phyloP scores from a whole-genome alignment of 2,113 vertebrate species.

The Maccullochella peelii region DNA sequence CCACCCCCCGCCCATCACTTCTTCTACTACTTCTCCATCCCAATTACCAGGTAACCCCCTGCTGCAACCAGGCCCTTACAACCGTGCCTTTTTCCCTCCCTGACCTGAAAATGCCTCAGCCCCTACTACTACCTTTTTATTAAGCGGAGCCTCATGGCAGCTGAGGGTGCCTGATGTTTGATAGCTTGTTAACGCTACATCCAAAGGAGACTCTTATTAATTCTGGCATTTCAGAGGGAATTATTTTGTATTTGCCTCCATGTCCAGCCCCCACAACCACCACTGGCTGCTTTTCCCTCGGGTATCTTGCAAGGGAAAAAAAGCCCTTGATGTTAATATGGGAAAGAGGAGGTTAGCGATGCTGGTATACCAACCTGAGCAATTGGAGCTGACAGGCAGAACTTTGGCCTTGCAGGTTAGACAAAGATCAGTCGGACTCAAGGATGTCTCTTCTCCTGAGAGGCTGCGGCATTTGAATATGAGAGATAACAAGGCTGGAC shows the following conservation, averaged over 20 bases:
- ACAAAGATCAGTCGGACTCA: slow-evolving; percentile 54
- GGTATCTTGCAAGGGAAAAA: slow-evolving; percentile 5
- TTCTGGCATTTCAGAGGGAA: slow-evolving; percentile 70
- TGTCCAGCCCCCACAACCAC: slow-evolving; percentile 28
- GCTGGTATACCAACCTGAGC: slow-evolving; percentile 26
- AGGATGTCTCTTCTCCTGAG: slow-evolving; percentile 50
- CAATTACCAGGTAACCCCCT: slow-evolving; percentile 70
- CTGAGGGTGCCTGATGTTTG: slow-evolving; percentile 55
- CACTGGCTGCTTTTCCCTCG: slow-evolving; percentile 15
- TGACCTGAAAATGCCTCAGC: slow-evolving; percentile 58
- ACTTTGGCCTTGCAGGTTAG: slow-evolving; percentile 39
- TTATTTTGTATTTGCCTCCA: slow-evolving; percentile 67
- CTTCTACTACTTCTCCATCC: slow-evolving; percentile 62
- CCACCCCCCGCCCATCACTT: slow-evolving; percentile 25
- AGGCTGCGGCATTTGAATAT: slow-evolving; percentile 46
- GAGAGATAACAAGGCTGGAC: slow-evolving; percentile 38
- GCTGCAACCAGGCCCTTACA: slow-evolving; percentile 41
- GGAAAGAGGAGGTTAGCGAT: slow-evolving; percentile 38
- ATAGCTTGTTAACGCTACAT: slow-evolving; percentile 72
- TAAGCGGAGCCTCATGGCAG: slow-evolving; percentile 35
- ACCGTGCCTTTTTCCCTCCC: slow-evolving; percentile 22
- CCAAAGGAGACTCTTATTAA: slow-evolving; percentile 67
- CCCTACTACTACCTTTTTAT: slow-evolving; percentile 40
- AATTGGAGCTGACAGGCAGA: slow-evolving; percentile 41
- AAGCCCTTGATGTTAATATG: slow-evolving; percentile 58